phyloP scores from a whole-genome alignment of 2,888 invertebrate genomes.

The Napeogenes inachia region DNA sequence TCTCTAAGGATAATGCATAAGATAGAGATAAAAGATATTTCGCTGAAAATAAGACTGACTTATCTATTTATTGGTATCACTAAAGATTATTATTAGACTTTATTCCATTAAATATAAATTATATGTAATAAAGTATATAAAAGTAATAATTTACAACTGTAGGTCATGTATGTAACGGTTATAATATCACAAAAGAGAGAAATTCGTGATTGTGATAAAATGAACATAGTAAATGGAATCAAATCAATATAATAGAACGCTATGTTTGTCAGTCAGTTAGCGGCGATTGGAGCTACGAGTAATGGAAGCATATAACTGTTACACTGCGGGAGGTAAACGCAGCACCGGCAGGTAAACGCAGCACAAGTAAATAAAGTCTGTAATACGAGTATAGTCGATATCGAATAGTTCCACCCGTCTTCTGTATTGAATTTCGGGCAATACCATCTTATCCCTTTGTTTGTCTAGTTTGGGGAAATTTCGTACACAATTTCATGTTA shows the following conservation, averaged over 20 bases:
- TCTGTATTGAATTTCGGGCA: conserved; percentile 31
- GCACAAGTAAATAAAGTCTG: conserved; percentile 17
- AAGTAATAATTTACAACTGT: too few species aligned
- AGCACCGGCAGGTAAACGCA: conserved; percentile 17
- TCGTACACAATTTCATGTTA: conserved; percentile 24
- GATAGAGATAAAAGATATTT: too few species aligned
- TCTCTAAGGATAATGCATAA: too few species aligned
- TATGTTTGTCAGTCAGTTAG: conserved; percentile 8
- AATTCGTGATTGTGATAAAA: too few species aligned
- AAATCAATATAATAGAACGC: conserved; percentile 3
- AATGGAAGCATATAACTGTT: conserved; percentile 17
- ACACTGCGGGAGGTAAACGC: conserved; percentile 9
- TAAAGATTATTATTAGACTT: too few species aligned
- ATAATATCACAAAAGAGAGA: too few species aligned
- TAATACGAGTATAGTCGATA: conserved; percentile 16
- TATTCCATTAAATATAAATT: too few species aligned
- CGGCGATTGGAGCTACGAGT: conserved; percentile 8
- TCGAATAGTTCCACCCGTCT: conserved; percentile 23
- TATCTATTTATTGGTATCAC: too few species aligned
- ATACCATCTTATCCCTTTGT: conserved; percentile 29
- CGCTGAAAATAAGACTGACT: too few species aligned
- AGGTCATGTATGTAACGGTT: too few species aligned
- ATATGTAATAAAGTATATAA: too few species aligned
- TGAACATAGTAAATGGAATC: background rate
- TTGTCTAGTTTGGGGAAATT: conserved; percentile 30